Evolutionary conservation across 2,888 invertebrate species (phyloP), one percentile per base, ranked within the genome.

Genomic region (Drosophila sordidula): DNA sequence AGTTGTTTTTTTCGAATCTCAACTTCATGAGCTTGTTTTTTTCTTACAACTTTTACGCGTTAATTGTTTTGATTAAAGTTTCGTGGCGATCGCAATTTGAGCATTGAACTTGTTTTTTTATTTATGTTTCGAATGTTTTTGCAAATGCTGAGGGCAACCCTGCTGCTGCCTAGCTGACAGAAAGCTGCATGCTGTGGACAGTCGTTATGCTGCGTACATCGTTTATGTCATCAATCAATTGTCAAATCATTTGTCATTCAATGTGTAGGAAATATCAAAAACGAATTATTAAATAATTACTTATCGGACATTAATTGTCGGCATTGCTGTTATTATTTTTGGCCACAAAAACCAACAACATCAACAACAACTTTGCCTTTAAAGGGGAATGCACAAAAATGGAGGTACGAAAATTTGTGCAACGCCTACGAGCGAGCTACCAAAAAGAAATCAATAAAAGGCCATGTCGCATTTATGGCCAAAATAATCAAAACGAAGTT

Each of bases 61-160:
- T 88, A 88, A 83, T 88, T 83, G 86, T 76, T 82, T 76, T 57
- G 72, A 84, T 87, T 83, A 80, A 59, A 56, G 51, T 44, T 65
- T 58, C 47, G 61, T 52, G 61, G 56, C 38, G 57, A 64, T 51
- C 55, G 32, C 62, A 70, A 56, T 62, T 61, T 74, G 62, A 62
- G 55, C 64, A 72, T 71, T 77, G 57, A 71, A 76, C 74, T 74
- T 72, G 59, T 69, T 61, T 42, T 22, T 61, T 29, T 8, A 26
- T 29, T 29, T 14, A 25, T 11, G 14, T 6, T 52, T 46, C 36
- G 45, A 44, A 26, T 51, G 18, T 26, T 34, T n/a, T n/a, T n/a
- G n/a, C 18, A 32, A 11, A 47, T 39, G 25, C 8, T 11, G 12
- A 41, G 29, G 64, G 26, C 51, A 56, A 44, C 72, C 18, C 55